A percentile compares a stretch with the other conserved stretches of the same genome.
Evolutionary conservation across 2,888 invertebrate species (phyloP).

Genomic region (Polymixis lichenea): DNA sequence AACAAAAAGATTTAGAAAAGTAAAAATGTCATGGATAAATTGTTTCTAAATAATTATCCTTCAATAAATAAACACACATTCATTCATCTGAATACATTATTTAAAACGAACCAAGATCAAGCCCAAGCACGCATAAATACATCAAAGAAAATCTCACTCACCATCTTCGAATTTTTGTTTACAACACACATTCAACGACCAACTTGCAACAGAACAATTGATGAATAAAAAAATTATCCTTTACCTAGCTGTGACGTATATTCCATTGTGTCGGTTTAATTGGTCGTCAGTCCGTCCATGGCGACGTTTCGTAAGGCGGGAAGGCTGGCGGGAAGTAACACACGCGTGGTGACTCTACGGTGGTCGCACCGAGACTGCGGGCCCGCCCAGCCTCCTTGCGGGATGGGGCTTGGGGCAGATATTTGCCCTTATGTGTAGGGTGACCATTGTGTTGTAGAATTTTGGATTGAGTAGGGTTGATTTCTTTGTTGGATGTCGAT

Average conservation of each 20-base stretch:
- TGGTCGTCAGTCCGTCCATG: constrained; percentile 67
- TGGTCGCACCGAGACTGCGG: constrained; percentile 71
- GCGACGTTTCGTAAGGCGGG: constrained; percentile 73
- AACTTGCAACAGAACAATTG: constrained; percentile 67
- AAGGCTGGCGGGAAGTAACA: constrained; percentile 49
- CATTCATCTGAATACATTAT: neutral
- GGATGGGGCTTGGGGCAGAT: constrained; percentile 71
- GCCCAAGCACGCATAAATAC: neutral
- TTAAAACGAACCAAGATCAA: neutral
- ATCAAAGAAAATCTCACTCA: constrained; percentile 50
- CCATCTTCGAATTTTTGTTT: constrained; percentile 54
- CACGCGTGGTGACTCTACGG: constrained; percentile 56
- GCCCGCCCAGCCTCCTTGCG: constrained; percentile 71
- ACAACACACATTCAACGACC: constrained; percentile 44
- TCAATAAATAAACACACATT: constrained; percentile 21
- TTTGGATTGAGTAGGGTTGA: neutral
- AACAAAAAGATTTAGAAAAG: neutral
- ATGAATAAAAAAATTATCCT: constrained; percentile 71
- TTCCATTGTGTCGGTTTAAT: constrained; percentile 83
- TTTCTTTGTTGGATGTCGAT: neutral
- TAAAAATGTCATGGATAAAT: neutral
- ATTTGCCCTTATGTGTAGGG: constrained; percentile 67
- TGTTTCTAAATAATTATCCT: neutral
- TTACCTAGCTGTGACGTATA: constrained; percentile 82
- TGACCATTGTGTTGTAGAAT: constrained; percentile 10